phyloP scores from a whole-genome alignment of 1,140 invertebrate species.

The Drosophila ananassae region DNA sequence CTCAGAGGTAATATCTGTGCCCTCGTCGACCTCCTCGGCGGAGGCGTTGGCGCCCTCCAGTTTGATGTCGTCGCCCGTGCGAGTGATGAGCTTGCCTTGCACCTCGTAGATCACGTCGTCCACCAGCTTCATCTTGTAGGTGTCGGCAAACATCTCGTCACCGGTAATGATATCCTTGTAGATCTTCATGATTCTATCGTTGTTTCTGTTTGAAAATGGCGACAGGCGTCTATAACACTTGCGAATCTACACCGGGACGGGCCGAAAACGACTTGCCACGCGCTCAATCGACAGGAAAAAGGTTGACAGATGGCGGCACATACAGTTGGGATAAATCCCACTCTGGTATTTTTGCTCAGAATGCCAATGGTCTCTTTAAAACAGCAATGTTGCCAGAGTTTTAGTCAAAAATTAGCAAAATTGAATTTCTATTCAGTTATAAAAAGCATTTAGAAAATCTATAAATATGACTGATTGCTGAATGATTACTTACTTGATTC shows the following conservation, averaged over 20 bases:
- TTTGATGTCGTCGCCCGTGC: constrained; percentile 91
- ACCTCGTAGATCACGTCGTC: constrained; percentile 98
- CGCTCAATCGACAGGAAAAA: constrained; percentile 76
- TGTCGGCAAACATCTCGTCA: constrained; percentile 99
- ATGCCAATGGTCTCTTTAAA: neutral
- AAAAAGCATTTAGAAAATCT: too few species aligned
- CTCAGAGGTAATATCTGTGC: constrained; percentile 89
- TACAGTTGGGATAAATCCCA: neutral
- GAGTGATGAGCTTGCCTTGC: constrained; percentile 92
- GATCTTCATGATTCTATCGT: constrained; percentile 93
- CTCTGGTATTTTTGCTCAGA: neutral
- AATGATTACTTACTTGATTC: too few species aligned
- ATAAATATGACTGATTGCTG: too few species aligned
- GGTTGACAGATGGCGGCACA: constrained; percentile 55
- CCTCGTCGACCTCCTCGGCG: constrained; percentile 95
- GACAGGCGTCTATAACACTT: constrained; percentile 47
- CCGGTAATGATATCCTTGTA: constrained; percentile 97
- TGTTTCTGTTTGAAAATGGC: constrained; percentile 30
- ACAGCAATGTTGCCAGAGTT: too few species aligned
- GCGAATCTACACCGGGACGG: constrained; percentile 64
- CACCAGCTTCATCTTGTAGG: constrained; percentile 96
- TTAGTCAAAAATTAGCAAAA: too few species aligned
- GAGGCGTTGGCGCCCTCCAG: constrained; percentile 96
- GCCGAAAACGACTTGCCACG: constrained; percentile 68
- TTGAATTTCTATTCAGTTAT: too few species aligned